Base-by-base conservation (phyloP, 2,797 vertebrate genomes). In the Antrozous pallidus region DNA sequence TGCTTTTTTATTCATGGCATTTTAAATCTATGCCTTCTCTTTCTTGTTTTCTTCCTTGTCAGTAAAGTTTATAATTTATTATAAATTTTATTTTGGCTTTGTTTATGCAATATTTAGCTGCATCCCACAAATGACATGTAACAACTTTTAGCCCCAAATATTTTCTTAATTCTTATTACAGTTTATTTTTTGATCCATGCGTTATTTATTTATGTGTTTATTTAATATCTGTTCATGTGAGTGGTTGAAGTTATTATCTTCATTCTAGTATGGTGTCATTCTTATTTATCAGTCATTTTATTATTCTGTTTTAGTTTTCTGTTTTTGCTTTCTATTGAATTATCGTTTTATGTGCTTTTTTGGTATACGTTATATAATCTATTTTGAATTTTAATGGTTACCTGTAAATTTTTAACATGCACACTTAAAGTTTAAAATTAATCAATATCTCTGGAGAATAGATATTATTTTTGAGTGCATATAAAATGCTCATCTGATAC, bases 381-480 rank as follows among this genome's bases (percentile, higher is more conserved):
- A 69, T 81, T 77, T 88, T 75, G 28, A 83, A 70, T 70, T 82
- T 70, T 70, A 91, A 51, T 82, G 36, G 61, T 82, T 75, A 91
- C 8, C 65, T 75, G 4, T 87, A 51, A 24, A 91, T 81, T 87
- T 90, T 91, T 77, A 69, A 61, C 24, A 70, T 54, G 18, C 8
- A 49, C 26, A 83, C 24, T 74, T 67, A 51, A 82, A 61, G 33
- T 94, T 94, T 91, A 88, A 91, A 91, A 69, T 88, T 82, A 91
- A 88, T 17, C 18, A 94, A 26, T 70, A 91, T 51, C 40, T 61
- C 70, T 51, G 24, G 10, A 82, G 49, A 77, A 91, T 69, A 79
- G 28, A 33, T 56, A 79, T 67, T 26, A 65, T 91, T 67, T 86
- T 81, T 33, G 58, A 77, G 42, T 54, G 17, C 40, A 81, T 42